Conservation (phyloP, 2,888 invertebrate genomes). For the Cartodere bifasciata region DNA sequence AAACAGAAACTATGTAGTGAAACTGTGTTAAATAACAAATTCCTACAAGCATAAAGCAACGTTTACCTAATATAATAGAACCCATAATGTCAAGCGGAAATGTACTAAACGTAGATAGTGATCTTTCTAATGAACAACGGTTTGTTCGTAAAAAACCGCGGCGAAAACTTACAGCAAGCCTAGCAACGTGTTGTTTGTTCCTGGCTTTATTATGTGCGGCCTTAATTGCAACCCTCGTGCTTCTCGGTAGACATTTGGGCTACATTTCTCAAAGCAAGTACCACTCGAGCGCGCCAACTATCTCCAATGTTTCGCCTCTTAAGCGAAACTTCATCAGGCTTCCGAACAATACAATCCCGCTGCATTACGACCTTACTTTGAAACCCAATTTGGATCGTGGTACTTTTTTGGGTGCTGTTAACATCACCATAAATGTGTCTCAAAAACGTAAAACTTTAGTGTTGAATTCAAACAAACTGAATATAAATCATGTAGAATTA, state of each 20-base stretch:
- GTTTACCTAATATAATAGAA: too few relatives aligned
- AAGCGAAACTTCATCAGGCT: conserved; percentile 31
- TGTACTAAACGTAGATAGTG: too few relatives aligned
- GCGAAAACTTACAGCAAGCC: conserved; percentile 19
- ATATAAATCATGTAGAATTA: conserved; percentile 22
- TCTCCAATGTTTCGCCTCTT: too few relatives aligned
- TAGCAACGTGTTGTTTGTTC: conserved; percentile 30
- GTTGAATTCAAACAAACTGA: conserved; percentile 27
- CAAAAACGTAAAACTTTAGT: conserved; percentile 19
- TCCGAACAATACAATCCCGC: conserved; percentile 44
- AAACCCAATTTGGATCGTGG: conserved; percentile 49
- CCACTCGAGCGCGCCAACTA: conserved; percentile 3
- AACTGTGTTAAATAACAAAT: too few relatives aligned
- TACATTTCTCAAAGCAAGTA: conserved; percentile 11
- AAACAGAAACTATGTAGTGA: too few relatives aligned
- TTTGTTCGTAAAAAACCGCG: too few relatives aligned
- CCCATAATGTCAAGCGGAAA: too few relatives aligned
- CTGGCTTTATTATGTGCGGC: conserved; percentile 28
- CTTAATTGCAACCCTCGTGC: conserved; percentile 27
- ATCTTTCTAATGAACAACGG: too few relatives aligned
- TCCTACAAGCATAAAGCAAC: too few relatives aligned
- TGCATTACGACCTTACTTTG: conserved; percentile 50
- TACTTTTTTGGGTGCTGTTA: conserved; percentile 44
- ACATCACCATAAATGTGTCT: conserved; percentile 37
- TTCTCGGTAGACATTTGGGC: conserved; percentile 22